Percentiles rank a stretch among this genome's conserved stretches.
phyloP scores from a whole-genome alignment of 2,797 vertebrate species.

The Sphenodon punctatus region DNA sequence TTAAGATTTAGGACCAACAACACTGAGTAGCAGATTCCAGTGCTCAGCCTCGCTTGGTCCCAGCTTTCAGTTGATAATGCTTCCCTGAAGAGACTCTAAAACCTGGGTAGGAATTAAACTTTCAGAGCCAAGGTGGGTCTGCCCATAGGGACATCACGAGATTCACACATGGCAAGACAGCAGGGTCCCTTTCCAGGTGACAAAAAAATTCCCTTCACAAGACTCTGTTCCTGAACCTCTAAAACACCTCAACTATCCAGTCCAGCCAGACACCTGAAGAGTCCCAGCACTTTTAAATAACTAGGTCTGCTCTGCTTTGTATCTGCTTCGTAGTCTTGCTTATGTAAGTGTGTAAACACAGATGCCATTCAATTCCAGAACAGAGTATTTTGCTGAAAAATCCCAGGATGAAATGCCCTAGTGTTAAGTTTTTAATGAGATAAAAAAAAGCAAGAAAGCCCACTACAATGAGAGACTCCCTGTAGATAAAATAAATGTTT shows the following conservation, averaged over 20 bases:
- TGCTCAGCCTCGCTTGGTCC: not conserved
- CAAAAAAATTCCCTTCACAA: not conserved
- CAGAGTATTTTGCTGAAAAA: not conserved
- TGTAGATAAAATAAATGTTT: conserved; percentile 26
- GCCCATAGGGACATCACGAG: too few species aligned
- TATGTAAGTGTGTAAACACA: not conserved
- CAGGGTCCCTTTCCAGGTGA: not conserved
- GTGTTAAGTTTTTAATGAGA: conserved; percentile 5
- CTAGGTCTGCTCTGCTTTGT: not conserved
- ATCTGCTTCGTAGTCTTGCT: not conserved
- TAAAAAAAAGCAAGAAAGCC: not conserved
- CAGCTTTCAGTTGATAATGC: not conserved
- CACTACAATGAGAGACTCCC: not conserved
- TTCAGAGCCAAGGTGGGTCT: not conserved
- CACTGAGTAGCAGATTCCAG: too few species aligned
- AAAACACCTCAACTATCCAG: too few species aligned
- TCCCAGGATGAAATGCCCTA: not conserved
- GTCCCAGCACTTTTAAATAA: not conserved
- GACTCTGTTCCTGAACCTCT: not conserved
- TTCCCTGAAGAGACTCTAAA: not conserved
- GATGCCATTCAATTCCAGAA: not conserved
- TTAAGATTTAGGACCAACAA: too few species aligned
- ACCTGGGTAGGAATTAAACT: not conserved
- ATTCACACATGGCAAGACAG: not conserved
- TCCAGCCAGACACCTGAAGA: not conserved